These are phyloP conservation scores for Paraescarpia echinospica DNA, from an alignment of 1,140 invertebrate genomes.

Conservation along the genomic window DNA sequence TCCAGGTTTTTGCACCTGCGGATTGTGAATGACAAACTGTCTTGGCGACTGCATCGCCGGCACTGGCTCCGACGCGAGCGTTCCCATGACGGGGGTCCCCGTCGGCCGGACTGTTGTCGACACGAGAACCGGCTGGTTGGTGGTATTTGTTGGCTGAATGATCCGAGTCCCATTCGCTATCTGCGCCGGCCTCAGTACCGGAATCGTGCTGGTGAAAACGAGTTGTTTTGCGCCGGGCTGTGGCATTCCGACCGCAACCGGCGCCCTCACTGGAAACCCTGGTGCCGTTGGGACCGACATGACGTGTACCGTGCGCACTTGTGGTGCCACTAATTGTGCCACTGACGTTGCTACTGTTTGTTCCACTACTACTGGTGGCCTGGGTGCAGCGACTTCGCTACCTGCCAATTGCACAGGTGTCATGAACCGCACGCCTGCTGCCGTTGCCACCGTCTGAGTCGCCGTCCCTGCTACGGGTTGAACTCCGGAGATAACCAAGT, in stretches of 20 bases:
- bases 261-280: background rate
- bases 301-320: background rate
- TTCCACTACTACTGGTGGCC: too few species aligned
- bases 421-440: background rate
- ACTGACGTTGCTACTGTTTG: background rate
- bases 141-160: background rate
- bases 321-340: background rate
- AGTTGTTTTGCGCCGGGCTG: background rate
- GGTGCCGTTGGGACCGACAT: background rate
- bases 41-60: background rate
- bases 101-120: background rate
- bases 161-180: background rate
- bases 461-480: background rate
- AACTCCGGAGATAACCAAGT: background rate
- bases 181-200: background rate
- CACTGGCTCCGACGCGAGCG: background rate
- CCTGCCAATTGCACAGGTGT: background rate
- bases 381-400: background rate
- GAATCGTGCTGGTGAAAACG: background rate
- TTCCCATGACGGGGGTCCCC: background rate
- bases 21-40: background rate
- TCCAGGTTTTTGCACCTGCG: background rate
- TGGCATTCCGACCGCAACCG: background rate
- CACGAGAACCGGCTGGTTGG: background rate
- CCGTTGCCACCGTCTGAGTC: background rate